Conservation (phyloP, 2,888 invertebrate genomes). For the Arenicola marina region DNA sequence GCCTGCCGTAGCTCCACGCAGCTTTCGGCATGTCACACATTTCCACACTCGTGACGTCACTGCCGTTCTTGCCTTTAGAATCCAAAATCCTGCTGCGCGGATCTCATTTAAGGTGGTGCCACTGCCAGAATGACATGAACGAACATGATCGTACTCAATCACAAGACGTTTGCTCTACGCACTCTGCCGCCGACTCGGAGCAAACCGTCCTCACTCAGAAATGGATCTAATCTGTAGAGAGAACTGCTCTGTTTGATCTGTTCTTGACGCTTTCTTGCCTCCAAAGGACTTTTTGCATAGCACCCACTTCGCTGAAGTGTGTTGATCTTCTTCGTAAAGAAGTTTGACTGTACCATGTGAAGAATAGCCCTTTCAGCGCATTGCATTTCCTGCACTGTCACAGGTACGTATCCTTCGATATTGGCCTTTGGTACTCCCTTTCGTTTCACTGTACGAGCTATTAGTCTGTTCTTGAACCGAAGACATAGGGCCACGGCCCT, state of each 20-base stretch:
- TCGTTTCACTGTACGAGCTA: background rate
- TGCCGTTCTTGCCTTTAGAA: no score
- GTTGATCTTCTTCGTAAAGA: background rate
- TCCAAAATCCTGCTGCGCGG: no score
- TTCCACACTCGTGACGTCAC: no score
- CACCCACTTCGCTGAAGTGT: no score
- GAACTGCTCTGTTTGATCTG: no score
- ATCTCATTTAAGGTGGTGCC: no score
- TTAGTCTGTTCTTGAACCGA: background rate
- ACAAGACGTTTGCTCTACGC: background rate
- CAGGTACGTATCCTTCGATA: background rate
- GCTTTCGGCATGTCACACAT: no score
- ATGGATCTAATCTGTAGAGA: background rate
- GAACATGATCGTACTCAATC: no score
- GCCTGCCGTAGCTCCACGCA: no score
- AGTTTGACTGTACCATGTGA: background rate
- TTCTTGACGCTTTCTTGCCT: no score
- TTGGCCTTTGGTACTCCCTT: background rate
- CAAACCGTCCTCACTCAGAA: background rate
- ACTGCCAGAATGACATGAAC: no score
- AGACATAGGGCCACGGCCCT: slow-evolving; percentile 11
- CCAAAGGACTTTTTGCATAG: no score
- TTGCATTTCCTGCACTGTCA: background rate
- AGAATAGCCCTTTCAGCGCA: background rate
- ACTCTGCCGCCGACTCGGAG: slow-evolving; percentile 9